Conservation (phyloP, 2,888 invertebrate species). For the Trachelus troglodyta region DNA sequence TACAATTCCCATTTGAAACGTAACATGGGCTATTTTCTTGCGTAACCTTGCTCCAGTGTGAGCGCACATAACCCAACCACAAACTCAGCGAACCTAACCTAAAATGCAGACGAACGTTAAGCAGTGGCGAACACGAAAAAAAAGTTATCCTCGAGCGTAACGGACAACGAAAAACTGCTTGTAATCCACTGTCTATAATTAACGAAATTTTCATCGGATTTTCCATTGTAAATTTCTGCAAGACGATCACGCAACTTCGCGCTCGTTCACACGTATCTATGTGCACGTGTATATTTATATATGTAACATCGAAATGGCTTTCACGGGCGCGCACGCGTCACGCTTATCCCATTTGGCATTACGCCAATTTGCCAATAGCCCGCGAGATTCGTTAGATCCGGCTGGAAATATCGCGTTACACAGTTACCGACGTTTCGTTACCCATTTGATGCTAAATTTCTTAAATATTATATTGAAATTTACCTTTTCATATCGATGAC, state of each 20-base stretch:
- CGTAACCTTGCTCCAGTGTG: not conserved
- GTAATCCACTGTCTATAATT: not conserved
- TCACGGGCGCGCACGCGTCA: slow-evolving; percentile 17
- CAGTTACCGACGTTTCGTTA: slow-evolving; percentile 10
- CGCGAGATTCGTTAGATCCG: slow-evolving; percentile 41
- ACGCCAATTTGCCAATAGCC: slow-evolving; percentile 49
- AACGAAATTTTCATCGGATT: not conserved
- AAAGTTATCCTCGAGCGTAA: not conserved
- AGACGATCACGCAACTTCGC: not conserved
- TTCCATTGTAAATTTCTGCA: not conserved
- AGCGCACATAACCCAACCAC: not conserved
- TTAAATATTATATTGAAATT: slow-evolving; percentile 22
- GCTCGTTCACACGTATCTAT: slow-evolving; percentile 19
- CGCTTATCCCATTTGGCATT: slow-evolving; percentile 53
- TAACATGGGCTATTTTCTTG: not conserved
- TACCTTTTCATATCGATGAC: not conserved
- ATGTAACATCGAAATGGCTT: slow-evolving; percentile 26
- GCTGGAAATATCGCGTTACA: slow-evolving; percentile 45
- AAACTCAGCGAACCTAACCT: not conserved
- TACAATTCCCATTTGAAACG: not conserved
- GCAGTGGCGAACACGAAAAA: not conserved
- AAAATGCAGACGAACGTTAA: not conserved
- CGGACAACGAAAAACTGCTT: not conserved
- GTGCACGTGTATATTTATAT: not conserved
- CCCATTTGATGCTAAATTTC: not conserved